Base-by-base conservation (phyloP, 2,113 vertebrate species). In the Elephantulus edwardii region DNA sequence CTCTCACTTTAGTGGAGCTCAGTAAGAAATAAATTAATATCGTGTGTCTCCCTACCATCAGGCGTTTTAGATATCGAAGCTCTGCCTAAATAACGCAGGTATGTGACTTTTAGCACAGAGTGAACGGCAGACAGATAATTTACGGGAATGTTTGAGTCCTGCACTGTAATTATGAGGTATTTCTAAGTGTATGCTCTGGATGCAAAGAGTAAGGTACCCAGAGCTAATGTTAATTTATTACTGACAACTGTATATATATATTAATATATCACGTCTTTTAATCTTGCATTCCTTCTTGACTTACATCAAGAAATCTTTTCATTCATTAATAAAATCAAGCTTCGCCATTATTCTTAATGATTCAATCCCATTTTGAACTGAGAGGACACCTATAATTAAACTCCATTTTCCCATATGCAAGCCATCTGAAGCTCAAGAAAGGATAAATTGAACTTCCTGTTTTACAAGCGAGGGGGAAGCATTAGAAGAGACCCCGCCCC, bases 321-420 rank as follows among this genome's bases (percentile, higher is more conserved):
- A 92, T 90, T 92, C 94, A 96, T 95, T 97, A 97, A 97, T 95
- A 96, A 97, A 96, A 96, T 94, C 87, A 96, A 96, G 42, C 17
- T 88, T 91, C 76, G 92, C 76, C 95, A 91, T 97, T 95, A 93
- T 94, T 95, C 90, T 89, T 88, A 91, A 91, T 95, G 81, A 95
- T 48, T 78, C 88, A 94, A 96, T 75, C 92, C 80, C 94, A 42
- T 93, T 95, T 93, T 95, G 72, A 96, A 86, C 92, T 78, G 40
- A 35, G 90, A 91, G 44, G 80, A 88, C 14, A 89, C 83, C 91
- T 90, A 42, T 91, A 92, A 96, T 93, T 96, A 93, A 94, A 91
- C 88, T 88, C 91, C 24, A 2, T 56, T 46, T 72, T 81, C 92
- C 88, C 54, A 82, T 52, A 77, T 5, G 64, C 30, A 54, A 95